phyloP scores from a whole-genome alignment of 1,140 invertebrate genomes.

The Probaryconus sp. region DNA sequence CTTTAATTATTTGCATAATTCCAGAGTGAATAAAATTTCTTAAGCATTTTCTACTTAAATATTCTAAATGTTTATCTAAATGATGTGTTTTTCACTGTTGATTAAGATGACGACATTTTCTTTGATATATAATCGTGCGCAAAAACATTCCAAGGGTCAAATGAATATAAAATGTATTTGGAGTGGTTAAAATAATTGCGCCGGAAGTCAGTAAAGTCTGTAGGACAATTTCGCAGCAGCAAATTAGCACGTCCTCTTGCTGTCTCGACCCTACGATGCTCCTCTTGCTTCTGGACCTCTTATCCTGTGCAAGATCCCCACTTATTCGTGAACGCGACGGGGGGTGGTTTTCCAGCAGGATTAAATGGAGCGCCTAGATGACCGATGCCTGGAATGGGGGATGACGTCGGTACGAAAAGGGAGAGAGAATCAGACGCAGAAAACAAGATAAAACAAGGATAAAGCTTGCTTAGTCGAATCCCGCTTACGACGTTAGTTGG shows the following conservation, averaged over 20 bases:
- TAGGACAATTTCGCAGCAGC: constrained; percentile 70
- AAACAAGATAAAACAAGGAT: constrained; percentile 77
- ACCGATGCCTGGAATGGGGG: constrained; percentile 72
- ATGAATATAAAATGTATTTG: constrained; percentile 47
- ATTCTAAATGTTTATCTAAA: too few species aligned
- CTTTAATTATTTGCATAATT: too few species aligned
- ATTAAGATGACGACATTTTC: too few species aligned
- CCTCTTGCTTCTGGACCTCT: constrained; percentile 52
- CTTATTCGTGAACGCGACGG: constrained; percentile 67
- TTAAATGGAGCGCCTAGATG: constrained; percentile 78
- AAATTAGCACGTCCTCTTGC: constrained; percentile 70
- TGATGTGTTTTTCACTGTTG: too few species aligned
- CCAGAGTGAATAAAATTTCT: too few species aligned
- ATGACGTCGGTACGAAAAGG: constrained; percentile 34
- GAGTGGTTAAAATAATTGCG: constrained; percentile 59
- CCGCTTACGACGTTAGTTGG: constrained; percentile 58
- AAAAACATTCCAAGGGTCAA: constrained; percentile 29
- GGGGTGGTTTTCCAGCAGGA: constrained; percentile 73
- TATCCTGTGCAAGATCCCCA: constrained; percentile 71
- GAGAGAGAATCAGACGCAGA: constrained; percentile 61
- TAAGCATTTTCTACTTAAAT: too few species aligned
- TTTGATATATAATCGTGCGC: constrained; percentile 4
- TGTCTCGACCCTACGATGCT: constrained; percentile 24
- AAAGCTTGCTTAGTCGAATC: constrained; percentile 66
- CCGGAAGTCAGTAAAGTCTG: constrained; percentile 65